Base-by-base conservation (phyloP, 1,140 invertebrate species). In the Cephus cinctus region DNA sequence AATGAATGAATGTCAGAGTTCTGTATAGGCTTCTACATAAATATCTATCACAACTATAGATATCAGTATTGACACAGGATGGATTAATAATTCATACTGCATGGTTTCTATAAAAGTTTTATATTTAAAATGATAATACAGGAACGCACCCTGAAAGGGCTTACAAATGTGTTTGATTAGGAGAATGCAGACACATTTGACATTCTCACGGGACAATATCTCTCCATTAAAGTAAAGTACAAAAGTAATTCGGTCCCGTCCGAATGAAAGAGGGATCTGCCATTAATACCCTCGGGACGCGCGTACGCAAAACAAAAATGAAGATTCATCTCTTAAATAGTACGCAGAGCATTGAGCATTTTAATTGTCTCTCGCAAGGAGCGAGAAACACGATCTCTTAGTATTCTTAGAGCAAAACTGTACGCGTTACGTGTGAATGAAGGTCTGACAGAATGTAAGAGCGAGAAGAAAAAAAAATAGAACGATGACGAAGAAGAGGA, bases 161-260 rank as follows among this genome's bases (percentile, higher is more conserved):
- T 56, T 57, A 61, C 51, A 61, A 55, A n/a, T n/a, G n/a, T 32
- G 43, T 58, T 56, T 39, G 20, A 57, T 57, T 42, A 49, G 21
- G 8, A 39, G 23, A 48, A 52, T 27, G 11, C 25, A 47, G 35
- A 50, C 50, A 46, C 31, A 42, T 38, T 9, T 9, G 35, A 38
- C 16, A 18, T 3, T 38, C 11, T 16, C 35, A n/a, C 35, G 35
- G 35, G 4, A 38, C 2, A 38, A 12, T 36, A 36, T 9, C 8
- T 36, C 35, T 16, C 8, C 35, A 8, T 36, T 16, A 36, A 11
- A 36, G 8, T 36, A 36, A 8, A 16, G 8, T 8, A 8, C 14
- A 12, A 36, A 9, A 36, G 25, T 36, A 36, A 36, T 36, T 16
- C 1, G 9, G 11, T 36, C 11, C 35, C 8, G 11, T 30, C 6